Evolutionary conservation across 92 coral and sea anemone species (phyloP).

Genomic region (Siderastrea radians): DNA sequence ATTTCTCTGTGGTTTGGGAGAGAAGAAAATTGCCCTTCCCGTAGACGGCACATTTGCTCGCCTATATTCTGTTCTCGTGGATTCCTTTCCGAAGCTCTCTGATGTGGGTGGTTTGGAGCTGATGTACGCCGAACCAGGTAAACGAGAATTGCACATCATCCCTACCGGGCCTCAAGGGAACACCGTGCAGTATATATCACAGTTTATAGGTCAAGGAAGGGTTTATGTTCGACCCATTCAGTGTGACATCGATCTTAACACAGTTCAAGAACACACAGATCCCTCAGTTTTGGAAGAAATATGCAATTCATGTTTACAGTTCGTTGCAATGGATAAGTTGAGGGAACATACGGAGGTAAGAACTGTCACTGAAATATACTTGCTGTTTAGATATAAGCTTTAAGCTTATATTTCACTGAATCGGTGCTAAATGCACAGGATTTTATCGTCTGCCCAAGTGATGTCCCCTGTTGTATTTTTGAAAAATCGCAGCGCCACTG

Average conservation of each 20-base stretch:
- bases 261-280: slow-evolving; percentile 17
- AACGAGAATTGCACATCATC: slow-evolving; percentile 3
- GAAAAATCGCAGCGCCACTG: slow-evolving; percentile 1
- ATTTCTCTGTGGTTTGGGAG: slow-evolving; percentile 40
- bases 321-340: slow-evolving; percentile 56
- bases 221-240: slow-evolving; percentile 74
- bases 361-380: slow-evolving; percentile 2
- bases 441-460: slow-evolving; percentile 2
- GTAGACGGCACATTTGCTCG: slow-evolving; percentile 11
- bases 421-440: not conserved
- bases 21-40: slow-evolving; percentile 40
- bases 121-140: not conserved
- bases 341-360: slow-evolving; percentile 59
- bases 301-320: slow-evolving; percentile 40
- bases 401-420: slow-evolving; percentile 11
- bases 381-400: not conserved
- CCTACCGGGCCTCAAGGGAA: slow-evolving; percentile 51
- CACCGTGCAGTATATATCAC: slow-evolving; percentile 34
- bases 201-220: slow-evolving; percentile 65
- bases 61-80: slow-evolving; percentile 21
- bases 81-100: slow-evolving; percentile 46
- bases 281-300: slow-evolving; percentile 46
- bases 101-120: not conserved
- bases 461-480: not conserved
- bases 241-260: slow-evolving; percentile 40